These are phyloP conservation scores for Anisognathus igniventris DNA, from an alignment of 2,797 vertebrate species.

Conservation along the genomic window DNA sequence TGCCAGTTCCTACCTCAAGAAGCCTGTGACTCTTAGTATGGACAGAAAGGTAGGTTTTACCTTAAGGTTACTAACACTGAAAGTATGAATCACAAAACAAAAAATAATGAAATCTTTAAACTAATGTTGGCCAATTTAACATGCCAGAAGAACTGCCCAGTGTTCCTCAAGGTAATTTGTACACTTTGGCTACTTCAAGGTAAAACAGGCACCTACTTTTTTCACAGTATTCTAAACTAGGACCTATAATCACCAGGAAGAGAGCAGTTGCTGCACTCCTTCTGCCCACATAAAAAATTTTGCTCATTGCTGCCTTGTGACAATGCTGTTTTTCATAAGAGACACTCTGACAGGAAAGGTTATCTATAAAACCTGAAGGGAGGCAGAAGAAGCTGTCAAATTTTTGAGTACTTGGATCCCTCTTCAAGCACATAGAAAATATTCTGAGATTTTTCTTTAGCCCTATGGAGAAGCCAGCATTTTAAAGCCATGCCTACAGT, in stretches of 20 bases:
- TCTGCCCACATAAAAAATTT: rapidly evolving
- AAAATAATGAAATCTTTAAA: neutral
- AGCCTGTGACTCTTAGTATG: neutral
- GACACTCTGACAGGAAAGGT: neutral
- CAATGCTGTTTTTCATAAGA: neutral
- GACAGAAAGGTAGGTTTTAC: neutral
- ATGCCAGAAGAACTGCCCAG: rapidly evolving
- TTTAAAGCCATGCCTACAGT: neutral
- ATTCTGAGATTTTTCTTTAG: neutral
- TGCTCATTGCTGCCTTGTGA: neutral
- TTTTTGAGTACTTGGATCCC: neutral
- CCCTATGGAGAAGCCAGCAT: neutral
- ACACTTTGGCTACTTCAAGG: neutral
- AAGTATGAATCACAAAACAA: neutral
- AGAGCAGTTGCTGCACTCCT: neutral
- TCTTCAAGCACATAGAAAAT: neutral
- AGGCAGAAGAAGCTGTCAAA: neutral
- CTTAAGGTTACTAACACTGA: neutral
- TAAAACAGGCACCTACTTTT: neutral
- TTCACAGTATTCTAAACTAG: neutral
- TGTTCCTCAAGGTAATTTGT: neutral
- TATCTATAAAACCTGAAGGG: neutral
- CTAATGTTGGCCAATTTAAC: neutral
- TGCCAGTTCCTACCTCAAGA: neutral
- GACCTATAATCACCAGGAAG: neutral